Evolutionary conservation across 2,797 vertebrate genomes (phyloP).

Genomic region (Anabas testudineus): DNA sequence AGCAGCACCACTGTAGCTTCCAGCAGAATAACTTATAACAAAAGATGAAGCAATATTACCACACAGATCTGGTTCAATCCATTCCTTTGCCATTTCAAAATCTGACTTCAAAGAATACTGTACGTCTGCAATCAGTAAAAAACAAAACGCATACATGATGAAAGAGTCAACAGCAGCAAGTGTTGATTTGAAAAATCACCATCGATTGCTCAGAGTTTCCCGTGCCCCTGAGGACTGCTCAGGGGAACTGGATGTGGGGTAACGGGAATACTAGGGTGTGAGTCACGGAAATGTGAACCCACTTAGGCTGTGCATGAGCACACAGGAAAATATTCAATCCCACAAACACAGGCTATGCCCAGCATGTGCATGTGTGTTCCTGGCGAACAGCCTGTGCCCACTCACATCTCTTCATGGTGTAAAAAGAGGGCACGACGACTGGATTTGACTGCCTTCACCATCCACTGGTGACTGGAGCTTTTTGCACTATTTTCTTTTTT

Average conservation of each 20-base stretch:
- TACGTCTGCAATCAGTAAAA: constrained; percentile 38
- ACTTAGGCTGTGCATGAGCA: constrained; percentile 37
- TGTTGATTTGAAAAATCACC: constrained; percentile 45
- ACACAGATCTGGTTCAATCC: constrained; percentile 13
- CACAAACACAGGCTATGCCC: constrained; percentile 27
- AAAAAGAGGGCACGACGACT: constrained; percentile 31
- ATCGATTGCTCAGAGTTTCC: neutral
- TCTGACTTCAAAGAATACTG: constrained; percentile 41
- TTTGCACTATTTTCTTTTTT: constrained; percentile 30
- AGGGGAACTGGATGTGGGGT: constrained; percentile 37
- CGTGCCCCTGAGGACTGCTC: constrained; percentile 26
- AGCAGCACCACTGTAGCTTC: constrained; percentile 56
- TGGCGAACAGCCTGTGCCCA: constrained; percentile 35
- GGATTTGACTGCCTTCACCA: constrained; percentile 27
- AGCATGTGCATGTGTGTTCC: constrained; percentile 48
- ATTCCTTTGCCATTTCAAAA: constrained; percentile 13
- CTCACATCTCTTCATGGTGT: constrained; percentile 40
- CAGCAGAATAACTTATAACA: constrained; percentile 62
- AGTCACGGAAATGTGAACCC: constrained; percentile 51
- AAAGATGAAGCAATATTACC: constrained; percentile 29
- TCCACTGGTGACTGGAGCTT: constrained; percentile 31
- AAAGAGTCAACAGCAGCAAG: constrained; percentile 59
- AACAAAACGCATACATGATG: constrained; percentile 57
- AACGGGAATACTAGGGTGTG: constrained; percentile 25
- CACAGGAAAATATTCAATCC: constrained; percentile 32